Evolutionary conservation across 53 echinoderm and acorn worm species (phyloP), one percentile per base, ranked within the genome.

Genomic region (Apostichopus leukothele): DNA sequence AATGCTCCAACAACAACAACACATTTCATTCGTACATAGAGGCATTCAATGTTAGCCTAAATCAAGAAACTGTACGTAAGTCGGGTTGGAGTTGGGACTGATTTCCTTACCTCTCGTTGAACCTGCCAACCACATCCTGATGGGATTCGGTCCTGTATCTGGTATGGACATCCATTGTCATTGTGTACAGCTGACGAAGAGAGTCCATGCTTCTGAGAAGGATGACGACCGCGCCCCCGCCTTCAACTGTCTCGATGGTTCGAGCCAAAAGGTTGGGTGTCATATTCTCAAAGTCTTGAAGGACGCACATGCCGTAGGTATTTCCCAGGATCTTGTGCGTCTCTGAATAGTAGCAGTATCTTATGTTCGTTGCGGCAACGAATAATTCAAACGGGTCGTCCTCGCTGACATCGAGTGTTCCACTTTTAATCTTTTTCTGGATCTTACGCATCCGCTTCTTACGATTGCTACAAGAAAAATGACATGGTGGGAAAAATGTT

Each of bases 311-410:
- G 16, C 98, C 98, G 53, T 97, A 97, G 10, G 98, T 97, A 76
- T 95, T 97, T 12, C 98, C 98, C 6, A 97, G 90, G 54, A 97
- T 97, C 92, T 97, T 97, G 88, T 97, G 98, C 0, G 98, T 97
- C 87, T 97, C 95, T 1, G 93, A 94, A 91, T 95, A 97, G 89
- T 95, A 97, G 81, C 98, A 97, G 80, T 97, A 97, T 18, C 98
- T 88, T 67, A 97, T 97, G 91, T 95, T 97, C 6, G 98, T 97
- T 12, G 98, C 98, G 2, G 98, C 98, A 73, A 97, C 95, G 89
- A 97, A 97, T 51, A 97, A 89, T 85, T 97, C 98, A 92, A 97
- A 97, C 0, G 98, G 98, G 51, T 97, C 94, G 78, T 97, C 98
- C 75, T 97, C 98, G 54, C 90, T 95, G 53, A 95, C 92, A 74